Percentiles rank a stretch among this genome's conserved stretches.
phyloP scores from a whole-genome alignment of 2,113 vertebrate species.

The Alectura lathami region DNA sequence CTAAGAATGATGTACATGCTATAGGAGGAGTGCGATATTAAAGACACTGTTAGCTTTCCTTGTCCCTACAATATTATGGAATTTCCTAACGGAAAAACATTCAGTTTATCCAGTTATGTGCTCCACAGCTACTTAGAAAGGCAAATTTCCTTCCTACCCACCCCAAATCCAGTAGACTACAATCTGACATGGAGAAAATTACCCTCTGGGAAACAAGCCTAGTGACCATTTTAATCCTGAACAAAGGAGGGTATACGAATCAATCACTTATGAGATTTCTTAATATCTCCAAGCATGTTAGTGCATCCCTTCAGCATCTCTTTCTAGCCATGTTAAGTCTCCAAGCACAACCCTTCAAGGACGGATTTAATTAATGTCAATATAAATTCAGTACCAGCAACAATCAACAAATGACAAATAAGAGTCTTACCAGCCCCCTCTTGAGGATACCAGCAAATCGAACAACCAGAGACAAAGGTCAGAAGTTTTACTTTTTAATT shows the following conservation, averaged over 20 bases:
- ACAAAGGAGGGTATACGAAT: not conserved
- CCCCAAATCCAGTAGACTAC: not conserved
- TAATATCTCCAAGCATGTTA: not conserved
- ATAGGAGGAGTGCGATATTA: not conserved
- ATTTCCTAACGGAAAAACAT: not conserved
- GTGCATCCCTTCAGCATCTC: constrained; percentile 10
- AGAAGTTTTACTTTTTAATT: not conserved
- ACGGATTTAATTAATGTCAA: constrained; percentile 30
- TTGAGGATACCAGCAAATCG: not conserved
- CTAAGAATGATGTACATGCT: not conserved
- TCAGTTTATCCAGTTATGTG: not conserved
- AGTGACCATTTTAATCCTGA: not conserved
- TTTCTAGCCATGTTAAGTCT: not conserved
- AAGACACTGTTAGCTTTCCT: not conserved
- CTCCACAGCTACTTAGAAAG: not conserved
- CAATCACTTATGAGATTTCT: constrained; percentile 4
- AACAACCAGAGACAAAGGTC: not conserved
- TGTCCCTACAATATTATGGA: not conserved
- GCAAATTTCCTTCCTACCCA: not conserved
- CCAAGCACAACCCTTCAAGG: constrained; percentile 1
- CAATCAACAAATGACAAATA: constrained; percentile 8
- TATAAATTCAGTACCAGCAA: constrained; percentile 21
- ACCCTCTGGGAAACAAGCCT: not conserved
- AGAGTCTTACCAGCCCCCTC: not conserved
- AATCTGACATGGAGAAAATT: not conserved